Evolutionary conservation across 1,140 invertebrate genomes (phyloP), one percentile per base, ranked within the genome.

Genomic region (Bombus waltoni): DNA sequence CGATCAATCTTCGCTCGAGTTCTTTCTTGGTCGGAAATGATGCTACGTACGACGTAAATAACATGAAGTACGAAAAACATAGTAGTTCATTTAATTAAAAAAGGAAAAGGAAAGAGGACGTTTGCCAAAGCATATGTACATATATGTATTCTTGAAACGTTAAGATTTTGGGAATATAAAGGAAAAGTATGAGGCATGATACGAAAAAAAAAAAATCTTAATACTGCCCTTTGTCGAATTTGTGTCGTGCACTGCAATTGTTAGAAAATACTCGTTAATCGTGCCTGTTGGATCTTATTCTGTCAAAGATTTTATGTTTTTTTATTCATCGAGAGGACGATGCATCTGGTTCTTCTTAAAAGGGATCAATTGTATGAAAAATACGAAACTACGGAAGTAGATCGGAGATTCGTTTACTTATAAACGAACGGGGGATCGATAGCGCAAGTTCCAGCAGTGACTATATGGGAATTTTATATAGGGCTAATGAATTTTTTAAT

Each of bases 91-190:
- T n/a, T 71, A 32, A 68, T 8, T 81, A 38, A 79, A 62, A 57
- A 47, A 68, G 10, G 47, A 40, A 81, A 86, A 66, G n/a, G 47
- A 86, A 66, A 35, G 47, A 62, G 73, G 72, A 83, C 47, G 66
- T 83, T 86, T 86, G 81, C 78, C 75, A 80, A 85, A 80, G 85
- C 74, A 75, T 81, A 86, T 74, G 47, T 86, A 80, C 40, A 80
- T 83, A 85, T 42, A 57, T 83, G 44, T 78, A 78, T 83, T 68
- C 74, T 76, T 77, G 81, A 68, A 68, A 32, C 28, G 10, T 77
- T 77, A 68, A 53, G n/a, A 57, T 70, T 70, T 57, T 66, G 47
- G n/a, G 40, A 53, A 47, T 25, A 47, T 66, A 47, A 65, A 18
- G 10, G n/a, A 44, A 32, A 68, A 15, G 18, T 70, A 76, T 8